Base-by-base conservation (phyloP, 1,140 invertebrate genomes). In the Neotoxoptera formosana region DNA sequence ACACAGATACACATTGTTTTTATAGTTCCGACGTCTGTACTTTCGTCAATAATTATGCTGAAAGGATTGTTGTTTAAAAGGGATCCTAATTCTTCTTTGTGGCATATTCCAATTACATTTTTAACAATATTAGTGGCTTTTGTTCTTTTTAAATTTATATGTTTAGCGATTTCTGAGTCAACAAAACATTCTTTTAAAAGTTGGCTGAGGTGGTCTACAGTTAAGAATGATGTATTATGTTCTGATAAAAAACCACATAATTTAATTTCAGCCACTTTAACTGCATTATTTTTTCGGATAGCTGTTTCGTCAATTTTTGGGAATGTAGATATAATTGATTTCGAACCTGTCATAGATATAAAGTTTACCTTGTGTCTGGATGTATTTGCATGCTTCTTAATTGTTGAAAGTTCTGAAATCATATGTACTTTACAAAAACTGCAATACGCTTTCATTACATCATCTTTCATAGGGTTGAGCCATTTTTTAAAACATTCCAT, bases 1-100 rank as follows among this genome's bases (percentile, higher is more conserved):
- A 87, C 84, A 87, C 84, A 87, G 7, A 87, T 87, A 23, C 45
- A 87, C n/a, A 87, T 25, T 14, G 6, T 87, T 87, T 87, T 87
- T 25, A 87, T 41, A 25, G 84, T 87, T 47, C 45, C 84, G 1
- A 87, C 45, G 7, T 87, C 84, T n/a, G 84, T 87, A 17, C n/a
- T n/a, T 41, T 87, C 84, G 25, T 87, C 84, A 45, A 87, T 87
- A 14, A 87, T 87, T 25, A 47, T 41, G 23, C 84, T 87, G 7
- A 87, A 87, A 30, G 21, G 45, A 47, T 41, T 87, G 45, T 47
- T 87, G 45, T 87, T 87, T 25, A 87, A 47, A 84, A 34, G 30
- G 1, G 21, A 23, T 34, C 21, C 45, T 20, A 84, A 36, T 25
- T 84, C n/a, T 36, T 84, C 11, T 21, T 84, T 84, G 23, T 25